These are phyloP conservation scores for Poeciliopsis gracilis DNA, from an alignment of 2,797 vertebrate species.

Conservation along the genomic window DNA sequence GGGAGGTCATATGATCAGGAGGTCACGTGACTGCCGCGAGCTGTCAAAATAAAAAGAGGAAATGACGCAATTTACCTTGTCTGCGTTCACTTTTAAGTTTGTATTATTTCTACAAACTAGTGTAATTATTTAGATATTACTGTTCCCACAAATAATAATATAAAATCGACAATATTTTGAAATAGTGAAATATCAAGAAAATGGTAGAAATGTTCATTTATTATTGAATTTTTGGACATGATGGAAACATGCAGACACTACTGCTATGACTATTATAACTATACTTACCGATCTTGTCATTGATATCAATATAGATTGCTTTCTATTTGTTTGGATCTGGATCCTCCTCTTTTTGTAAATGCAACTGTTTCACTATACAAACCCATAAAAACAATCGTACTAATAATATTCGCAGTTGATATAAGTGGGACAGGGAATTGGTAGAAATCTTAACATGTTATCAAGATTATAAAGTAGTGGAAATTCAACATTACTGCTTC, in stretches of 20 bases:
- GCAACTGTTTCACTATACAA: background rate
- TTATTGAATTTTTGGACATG: background rate
- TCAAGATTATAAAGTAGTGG: background rate
- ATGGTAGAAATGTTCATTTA: background rate
- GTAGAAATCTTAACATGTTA: background rate
- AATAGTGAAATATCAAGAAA: background rate
- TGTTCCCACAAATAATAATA: background rate
- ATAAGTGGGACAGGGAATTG: background rate
- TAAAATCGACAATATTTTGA: background rate
- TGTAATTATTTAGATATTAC: background rate
- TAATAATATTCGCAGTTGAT: background rate
- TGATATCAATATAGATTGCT: background rate
- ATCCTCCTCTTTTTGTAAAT: background rate
- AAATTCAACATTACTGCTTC: background rate
- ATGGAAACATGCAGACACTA: too few relatives aligned
- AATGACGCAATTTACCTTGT: background rate
- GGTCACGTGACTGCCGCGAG: constrained; percentile 42
- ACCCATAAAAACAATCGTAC: background rate
- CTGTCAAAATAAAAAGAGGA: constrained; percentile 36
- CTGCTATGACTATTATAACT: background rate
- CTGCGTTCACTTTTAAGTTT: background rate
- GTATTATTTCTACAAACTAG: background rate
- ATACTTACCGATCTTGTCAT: background rate
- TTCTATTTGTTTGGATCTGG: background rate
- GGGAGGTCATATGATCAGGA: constrained; percentile 41